Evolutionary conservation across 1,140 invertebrate genomes (phyloP).

Genomic region (Heliconius hermathena): DNA sequence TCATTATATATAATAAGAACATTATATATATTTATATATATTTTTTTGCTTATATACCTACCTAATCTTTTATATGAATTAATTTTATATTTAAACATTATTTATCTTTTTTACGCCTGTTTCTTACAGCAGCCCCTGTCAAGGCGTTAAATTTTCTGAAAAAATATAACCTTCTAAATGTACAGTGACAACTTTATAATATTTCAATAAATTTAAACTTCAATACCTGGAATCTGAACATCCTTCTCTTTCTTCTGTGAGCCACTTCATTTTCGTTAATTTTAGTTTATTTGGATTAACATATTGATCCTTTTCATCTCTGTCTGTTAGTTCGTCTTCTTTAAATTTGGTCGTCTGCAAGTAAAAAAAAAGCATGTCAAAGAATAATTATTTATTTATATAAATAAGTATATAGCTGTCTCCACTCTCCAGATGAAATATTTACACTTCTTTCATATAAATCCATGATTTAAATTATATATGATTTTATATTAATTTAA

Average conservation of each 20-base stretch:
- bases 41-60: neutral
- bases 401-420: too few relatives aligned
- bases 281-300: slow-evolving; percentile 61
- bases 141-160: slow-evolving; percentile 69
- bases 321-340: slow-evolving; percentile 39
- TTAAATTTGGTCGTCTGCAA: slow-evolving; percentile 7
- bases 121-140: slow-evolving; percentile 61
- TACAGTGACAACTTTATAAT: neutral
- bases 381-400: too few relatives aligned
- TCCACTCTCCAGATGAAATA: too few relatives aligned
- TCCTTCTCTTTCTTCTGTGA: slow-evolving; percentile 57
- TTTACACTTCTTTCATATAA: too few relatives aligned
- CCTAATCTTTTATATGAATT: neutral
- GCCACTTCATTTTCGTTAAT: slow-evolving; percentile 75
- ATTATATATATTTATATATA: neutral
- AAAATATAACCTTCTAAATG: slow-evolving; percentile 45
- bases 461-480: too few relatives aligned
- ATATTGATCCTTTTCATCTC: slow-evolving; percentile 21
- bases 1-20: too few relatives aligned
- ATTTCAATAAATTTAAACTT: neutral
- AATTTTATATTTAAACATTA: neutral
- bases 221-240: slow-evolving; percentile 63
- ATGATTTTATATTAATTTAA: too few relatives aligned
- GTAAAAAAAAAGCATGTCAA: too few relatives aligned
- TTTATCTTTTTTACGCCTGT: slow-evolving; percentile 2